Percentiles rank a stretch among this genome's conserved stretches.
phyloP scores from a whole-genome alignment of 2,888 invertebrate species.

The Bimastos eiseni region DNA sequence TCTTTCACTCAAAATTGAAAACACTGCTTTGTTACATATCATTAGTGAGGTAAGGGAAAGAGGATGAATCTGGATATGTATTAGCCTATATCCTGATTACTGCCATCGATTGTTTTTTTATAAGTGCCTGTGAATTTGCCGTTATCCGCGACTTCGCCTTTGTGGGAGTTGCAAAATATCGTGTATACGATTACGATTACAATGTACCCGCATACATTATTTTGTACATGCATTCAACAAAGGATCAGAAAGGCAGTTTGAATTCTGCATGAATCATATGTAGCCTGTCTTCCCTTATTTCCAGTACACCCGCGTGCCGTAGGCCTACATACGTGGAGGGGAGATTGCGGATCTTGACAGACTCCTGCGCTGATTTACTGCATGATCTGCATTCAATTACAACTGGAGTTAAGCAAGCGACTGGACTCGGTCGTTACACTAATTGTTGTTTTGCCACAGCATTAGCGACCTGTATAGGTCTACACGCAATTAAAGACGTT shows the following conservation, averaged over 20 bases:
- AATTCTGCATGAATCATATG: neutral
- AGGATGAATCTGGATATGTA: too few species aligned
- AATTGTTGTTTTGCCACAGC: neutral
- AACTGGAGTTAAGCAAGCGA: neutral
- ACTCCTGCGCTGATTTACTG: neutral
- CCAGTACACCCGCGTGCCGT: neutral
- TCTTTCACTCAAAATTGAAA: too few species aligned
- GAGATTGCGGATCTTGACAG: neutral
- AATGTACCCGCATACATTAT: too few species aligned
- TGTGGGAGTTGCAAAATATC: too few species aligned
- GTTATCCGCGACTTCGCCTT: too few species aligned
- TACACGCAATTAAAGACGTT: conserved; percentile 1
- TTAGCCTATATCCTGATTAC: too few species aligned
- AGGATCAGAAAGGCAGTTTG: neutral
- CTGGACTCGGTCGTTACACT: neutral
- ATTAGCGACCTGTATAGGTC: neutral
- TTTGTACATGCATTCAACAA: neutral
- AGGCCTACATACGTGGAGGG: neutral
- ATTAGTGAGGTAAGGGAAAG: too few species aligned
- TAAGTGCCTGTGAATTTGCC: too few species aligned
- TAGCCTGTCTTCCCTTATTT: neutral
- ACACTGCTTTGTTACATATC: too few species aligned
- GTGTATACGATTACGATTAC: too few species aligned
- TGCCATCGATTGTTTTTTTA: too few species aligned
- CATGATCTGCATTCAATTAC: neutral